Percentiles rank a stretch among this genome's conserved stretches.
phyloP scores from a whole-genome alignment of 1,140 invertebrate species.

The Vollenhovia emeryi region DNA sequence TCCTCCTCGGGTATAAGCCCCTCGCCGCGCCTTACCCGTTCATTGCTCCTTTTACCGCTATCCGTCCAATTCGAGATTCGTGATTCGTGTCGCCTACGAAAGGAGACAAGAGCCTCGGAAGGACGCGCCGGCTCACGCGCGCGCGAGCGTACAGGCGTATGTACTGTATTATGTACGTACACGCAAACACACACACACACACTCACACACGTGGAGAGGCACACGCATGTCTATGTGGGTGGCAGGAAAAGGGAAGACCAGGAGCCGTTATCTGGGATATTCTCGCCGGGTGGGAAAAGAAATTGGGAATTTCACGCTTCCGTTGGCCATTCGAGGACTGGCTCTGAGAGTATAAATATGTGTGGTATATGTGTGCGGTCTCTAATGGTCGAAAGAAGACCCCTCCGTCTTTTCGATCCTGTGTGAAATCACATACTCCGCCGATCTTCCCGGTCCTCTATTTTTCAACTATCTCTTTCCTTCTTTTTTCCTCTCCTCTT shows the following conservation, averaged over 20 bases:
- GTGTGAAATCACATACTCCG: slow-evolving; percentile 58
- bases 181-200: not conserved
- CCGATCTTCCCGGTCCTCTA: slow-evolving; percentile 39
- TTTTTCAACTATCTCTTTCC: slow-evolving; percentile 23
- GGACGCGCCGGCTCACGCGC: slow-evolving; percentile 18
- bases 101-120: slow-evolving; percentile 48
- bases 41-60: slow-evolving; percentile 68
- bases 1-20: slow-evolving; percentile 51
- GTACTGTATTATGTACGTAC: not conserved
- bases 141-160: not conserved
- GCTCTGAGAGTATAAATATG: slow-evolving; percentile 68
- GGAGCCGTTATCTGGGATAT: slow-evolving; percentile 69
- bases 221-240: not conserved
- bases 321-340: slow-evolving; percentile 77
- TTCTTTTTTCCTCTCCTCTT: not conserved
- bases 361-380: slow-evolving; percentile 62
- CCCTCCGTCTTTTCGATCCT: slow-evolving; percentile 67
- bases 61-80: slow-evolving; percentile 69
- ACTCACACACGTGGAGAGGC: too few species aligned
- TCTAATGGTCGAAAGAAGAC: slow-evolving; percentile 71
- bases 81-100: slow-evolving; percentile 68
- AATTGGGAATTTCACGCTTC: slow-evolving; percentile 85
- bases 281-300: slow-evolving; percentile 78
- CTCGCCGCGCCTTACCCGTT: slow-evolving; percentile 22
- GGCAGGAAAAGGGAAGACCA: slow-evolving; percentile 7